These are phyloP conservation scores for Peromyscus melanophrys DNA, from an alignment of 2,797 vertebrate genomes.

Conservation along the genomic window DNA sequence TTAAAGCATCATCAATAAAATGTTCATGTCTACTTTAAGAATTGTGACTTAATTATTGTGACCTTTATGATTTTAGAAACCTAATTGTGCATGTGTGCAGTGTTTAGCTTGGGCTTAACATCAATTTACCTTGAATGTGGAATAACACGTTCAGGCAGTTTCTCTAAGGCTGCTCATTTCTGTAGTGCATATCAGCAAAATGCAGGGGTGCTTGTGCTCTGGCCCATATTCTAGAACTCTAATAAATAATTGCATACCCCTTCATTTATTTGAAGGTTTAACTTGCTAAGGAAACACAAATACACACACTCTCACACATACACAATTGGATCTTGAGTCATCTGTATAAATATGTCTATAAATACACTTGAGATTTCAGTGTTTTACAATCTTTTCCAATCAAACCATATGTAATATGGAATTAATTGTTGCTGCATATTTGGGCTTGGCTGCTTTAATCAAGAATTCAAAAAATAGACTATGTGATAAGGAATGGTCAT, in stretches of 20 bases:
- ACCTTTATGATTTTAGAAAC: constrained; percentile 31
- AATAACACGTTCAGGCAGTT: neutral
- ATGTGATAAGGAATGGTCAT: constrained; percentile 61
- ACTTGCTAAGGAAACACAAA: neutral
- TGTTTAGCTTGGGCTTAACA: constrained; percentile 22
- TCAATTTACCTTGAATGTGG: constrained; percentile 5
- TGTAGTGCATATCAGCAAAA: constrained; percentile 6
- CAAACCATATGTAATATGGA: constrained; percentile 55
- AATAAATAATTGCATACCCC: constrained; percentile 1
- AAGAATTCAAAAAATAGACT: constrained; percentile 64
- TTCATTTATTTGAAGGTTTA: constrained; percentile 30
- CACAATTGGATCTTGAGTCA: neutral
- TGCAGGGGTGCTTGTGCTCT: constrained; percentile 5
- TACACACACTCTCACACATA: too few relatives aligned
- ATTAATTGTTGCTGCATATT: constrained; percentile 73
- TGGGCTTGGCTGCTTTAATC: constrained; percentile 63
- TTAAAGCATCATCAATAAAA: neutral
- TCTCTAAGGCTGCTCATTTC: neutral
- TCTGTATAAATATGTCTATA: constrained; percentile 35
- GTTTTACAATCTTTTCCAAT: constrained; percentile 70
- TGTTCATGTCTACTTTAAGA: neutral
- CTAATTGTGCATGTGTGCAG: neutral
- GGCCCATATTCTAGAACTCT: constrained; percentile 15
- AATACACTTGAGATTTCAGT: constrained; percentile 47
- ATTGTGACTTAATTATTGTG: constrained; percentile 21